Evolutionary conservation across 2,113 vertebrate genomes (phyloP).

Genomic region (Stercorarius parasiticus): DNA sequence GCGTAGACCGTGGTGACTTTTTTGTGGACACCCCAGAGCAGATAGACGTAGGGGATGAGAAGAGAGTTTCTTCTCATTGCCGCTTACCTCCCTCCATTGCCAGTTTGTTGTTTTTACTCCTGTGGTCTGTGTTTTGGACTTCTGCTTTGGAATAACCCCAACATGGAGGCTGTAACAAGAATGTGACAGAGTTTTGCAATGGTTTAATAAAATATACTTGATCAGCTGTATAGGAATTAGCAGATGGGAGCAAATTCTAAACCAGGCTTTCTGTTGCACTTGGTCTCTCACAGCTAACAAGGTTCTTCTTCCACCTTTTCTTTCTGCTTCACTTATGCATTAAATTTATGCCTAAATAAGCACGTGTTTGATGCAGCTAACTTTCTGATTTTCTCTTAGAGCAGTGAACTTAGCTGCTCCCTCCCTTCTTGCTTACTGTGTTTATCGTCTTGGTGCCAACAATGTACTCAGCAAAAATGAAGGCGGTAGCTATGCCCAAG

Average conservation of each 20-base stretch:
- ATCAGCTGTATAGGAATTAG: slow-evolving; percentile 3
- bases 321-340: background rate
- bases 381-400: background rate
- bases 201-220: background rate
- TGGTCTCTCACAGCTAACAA: background rate
- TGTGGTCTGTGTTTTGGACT: slow-evolving; percentile 24
- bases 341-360: background rate
- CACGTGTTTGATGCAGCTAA: background rate
- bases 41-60: background rate
- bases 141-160: slow-evolving; percentile 36
- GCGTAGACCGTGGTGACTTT: too few relatives aligned
- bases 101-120: background rate
- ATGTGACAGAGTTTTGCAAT: slow-evolving; percentile 8
- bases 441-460: background rate
- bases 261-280: background rate
- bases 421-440: background rate
- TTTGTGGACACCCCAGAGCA: background rate
- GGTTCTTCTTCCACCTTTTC: background rate
- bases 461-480: background rate
- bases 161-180: background rate
- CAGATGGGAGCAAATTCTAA: background rate
- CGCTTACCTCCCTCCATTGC: background rate
- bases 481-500: background rate
- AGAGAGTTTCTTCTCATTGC: background rate
- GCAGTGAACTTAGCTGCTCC: background rate